Evolutionary conservation across 2,888 invertebrate genomes (phyloP).

Genomic region (Boloria euphrosyne): DNA sequence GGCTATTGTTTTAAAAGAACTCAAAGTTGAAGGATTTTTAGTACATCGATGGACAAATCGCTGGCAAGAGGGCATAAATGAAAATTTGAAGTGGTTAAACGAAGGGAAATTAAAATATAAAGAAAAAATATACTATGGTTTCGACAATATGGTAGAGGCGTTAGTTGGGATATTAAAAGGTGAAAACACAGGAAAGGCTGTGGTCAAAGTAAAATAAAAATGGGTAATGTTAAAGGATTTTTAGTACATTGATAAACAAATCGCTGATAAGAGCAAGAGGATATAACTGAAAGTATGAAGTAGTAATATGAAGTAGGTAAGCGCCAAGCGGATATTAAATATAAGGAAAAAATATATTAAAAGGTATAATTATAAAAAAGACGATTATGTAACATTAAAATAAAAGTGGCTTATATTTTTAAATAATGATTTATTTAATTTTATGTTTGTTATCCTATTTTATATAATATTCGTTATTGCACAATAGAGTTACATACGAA

Average conservation of each 20-base stretch:
- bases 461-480: too few species aligned
- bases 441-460: too few species aligned
- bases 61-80: conserved; percentile 84
- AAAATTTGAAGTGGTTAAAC: conserved; percentile 84
- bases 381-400: conserved; percentile 67
- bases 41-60: conserved; percentile 81
- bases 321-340: too few species aligned
- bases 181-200: conserved; percentile 87
- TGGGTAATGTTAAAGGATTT: neutral
- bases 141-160: conserved; percentile 88
- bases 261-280: too few species aligned
- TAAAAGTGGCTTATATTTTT: conserved; percentile 23
- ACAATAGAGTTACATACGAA: too few species aligned
- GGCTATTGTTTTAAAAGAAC: conserved; percentile 82
- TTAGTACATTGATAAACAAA: conserved; percentile 9
- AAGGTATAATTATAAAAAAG: too few species aligned
- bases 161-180: conserved; percentile 85
- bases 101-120: conserved; percentile 87
- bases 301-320: too few species aligned
- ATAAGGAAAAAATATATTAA: too few species aligned
- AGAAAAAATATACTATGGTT: conserved; percentile 87
- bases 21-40: conserved; percentile 87
- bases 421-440: neutral
- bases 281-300: too few species aligned
- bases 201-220: conserved; percentile 81